These are phyloP conservation scores for Sturnira hondurensis DNA, from an alignment of 2,113 vertebrate species.

Conservation along the genomic window DNA sequence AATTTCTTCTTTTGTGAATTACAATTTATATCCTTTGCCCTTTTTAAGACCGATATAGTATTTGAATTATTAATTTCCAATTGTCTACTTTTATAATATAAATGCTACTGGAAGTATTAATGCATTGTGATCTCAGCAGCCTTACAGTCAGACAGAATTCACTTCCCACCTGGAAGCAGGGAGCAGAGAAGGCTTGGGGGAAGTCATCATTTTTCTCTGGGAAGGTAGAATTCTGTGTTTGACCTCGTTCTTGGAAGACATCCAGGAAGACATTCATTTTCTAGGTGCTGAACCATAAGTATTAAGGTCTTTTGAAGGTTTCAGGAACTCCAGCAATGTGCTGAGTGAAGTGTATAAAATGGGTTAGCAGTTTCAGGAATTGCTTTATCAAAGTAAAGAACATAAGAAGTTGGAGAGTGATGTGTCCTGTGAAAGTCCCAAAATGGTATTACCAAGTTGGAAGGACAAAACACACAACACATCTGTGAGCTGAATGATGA, in stretches of 20 bases:
- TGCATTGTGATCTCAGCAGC: not conserved
- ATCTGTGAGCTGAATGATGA: not conserved
- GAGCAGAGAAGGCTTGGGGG: not conserved
- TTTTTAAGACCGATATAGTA: not conserved
- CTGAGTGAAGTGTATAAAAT: not conserved
- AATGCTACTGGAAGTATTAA: not conserved
- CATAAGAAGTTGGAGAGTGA: not conserved
- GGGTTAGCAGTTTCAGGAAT: not conserved
- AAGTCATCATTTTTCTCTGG: not conserved
- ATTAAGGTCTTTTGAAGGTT: not conserved
- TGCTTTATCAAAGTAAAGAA: not conserved
- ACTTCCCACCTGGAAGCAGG: not conserved
- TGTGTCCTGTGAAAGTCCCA: not conserved
- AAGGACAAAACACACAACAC: not conserved
- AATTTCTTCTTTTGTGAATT: slow-evolving; percentile 17
- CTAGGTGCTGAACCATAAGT: not conserved
- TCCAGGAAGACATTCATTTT: not conserved
- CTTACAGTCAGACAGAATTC: not conserved
- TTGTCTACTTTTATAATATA: not conserved
- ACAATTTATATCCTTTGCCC: not conserved
- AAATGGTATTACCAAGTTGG: not conserved
- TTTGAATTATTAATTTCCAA: slow-evolving; percentile 20
- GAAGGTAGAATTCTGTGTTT: not conserved
- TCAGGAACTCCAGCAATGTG: not conserved
- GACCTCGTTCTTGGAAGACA: not conserved